These are phyloP conservation scores for Heptranchias perlo DNA, from an alignment of 2,113 vertebrate genomes.

Conservation along the genomic window DNA sequence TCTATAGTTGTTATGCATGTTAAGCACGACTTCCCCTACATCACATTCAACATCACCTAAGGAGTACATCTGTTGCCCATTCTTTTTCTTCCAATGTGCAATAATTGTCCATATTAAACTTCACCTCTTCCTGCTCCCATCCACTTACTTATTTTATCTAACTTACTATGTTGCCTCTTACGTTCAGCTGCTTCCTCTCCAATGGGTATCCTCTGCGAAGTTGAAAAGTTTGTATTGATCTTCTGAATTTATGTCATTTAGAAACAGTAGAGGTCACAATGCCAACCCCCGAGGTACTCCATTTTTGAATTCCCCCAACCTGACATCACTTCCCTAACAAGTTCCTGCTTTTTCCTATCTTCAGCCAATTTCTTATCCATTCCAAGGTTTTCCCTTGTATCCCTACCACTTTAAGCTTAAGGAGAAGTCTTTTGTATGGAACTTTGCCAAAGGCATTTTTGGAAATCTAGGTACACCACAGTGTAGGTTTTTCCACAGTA, in stretches of 20 bases:
- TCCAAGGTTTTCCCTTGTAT: not conserved
- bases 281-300: too few relatives aligned
- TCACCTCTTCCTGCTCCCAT: not conserved
- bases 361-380: not conserved
- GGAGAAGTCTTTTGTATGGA: not conserved
- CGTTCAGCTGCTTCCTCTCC: not conserved
- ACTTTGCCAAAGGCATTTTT: too few relatives aligned
- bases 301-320: not conserved
- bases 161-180: not conserved
- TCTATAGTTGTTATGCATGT: not conserved
- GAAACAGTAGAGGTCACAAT: not conserved
- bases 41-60: not conserved
- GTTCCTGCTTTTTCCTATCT: not conserved
- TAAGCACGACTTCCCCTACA: not conserved
- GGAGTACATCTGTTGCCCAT: too few relatives aligned
- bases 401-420: not conserved
- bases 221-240: not conserved
- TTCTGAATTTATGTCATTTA: not conserved
- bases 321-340: not conserved
- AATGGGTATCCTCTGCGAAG: not conserved
- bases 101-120: not conserved
- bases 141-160: not conserved
- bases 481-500: too few relatives aligned
- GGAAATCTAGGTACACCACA: too few relatives aligned
- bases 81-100: not conserved